phyloP scores from a whole-genome alignment of 1,140 invertebrate species.

The Maniola jurtina region DNA sequence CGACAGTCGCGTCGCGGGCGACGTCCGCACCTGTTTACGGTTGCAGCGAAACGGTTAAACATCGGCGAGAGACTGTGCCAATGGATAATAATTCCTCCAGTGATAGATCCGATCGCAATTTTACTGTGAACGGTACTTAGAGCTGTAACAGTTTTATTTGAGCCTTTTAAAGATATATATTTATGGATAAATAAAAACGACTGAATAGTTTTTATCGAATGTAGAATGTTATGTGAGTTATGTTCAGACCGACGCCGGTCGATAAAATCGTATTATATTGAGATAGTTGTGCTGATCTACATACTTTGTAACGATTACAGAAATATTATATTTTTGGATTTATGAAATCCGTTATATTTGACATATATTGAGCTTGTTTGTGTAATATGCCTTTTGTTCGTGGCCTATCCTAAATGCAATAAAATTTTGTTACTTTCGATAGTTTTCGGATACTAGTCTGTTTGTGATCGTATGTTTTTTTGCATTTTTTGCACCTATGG shows the following conservation, averaged over 20 bases:
- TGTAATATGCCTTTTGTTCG: constrained; percentile 61
- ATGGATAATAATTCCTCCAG: constrained; percentile 54
- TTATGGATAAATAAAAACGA: constrained; percentile 78
- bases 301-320: constrained; percentile 55
- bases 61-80: constrained; percentile 41
- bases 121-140: constrained; percentile 55
- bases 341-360: constrained; percentile 65
- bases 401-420: constrained; percentile 69
- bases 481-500: constrained; percentile 67
- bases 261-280: constrained; percentile 75
- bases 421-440: constrained; percentile 67
- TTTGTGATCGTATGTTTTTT: constrained; percentile 66
- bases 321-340: constrained; percentile 63
- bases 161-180: constrained; percentile 78
- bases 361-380: constrained; percentile 69
- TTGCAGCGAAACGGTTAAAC: constrained; percentile 34
- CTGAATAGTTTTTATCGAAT: constrained; percentile 77
- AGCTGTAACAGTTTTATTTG: constrained; percentile 71
- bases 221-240: constrained; percentile 74
- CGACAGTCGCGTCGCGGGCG: constrained; percentile 10
- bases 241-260: constrained; percentile 66
- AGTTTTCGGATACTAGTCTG: constrained; percentile 76
- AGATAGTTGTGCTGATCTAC: constrained; percentile 72
- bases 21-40: constrained; percentile 19
- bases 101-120: constrained; percentile 59